Evolutionary conservation across 2,113 vertebrate genomes (phyloP), one percentile per base, ranked within the genome.

Genomic region (Pachyramphus minor): DNA sequence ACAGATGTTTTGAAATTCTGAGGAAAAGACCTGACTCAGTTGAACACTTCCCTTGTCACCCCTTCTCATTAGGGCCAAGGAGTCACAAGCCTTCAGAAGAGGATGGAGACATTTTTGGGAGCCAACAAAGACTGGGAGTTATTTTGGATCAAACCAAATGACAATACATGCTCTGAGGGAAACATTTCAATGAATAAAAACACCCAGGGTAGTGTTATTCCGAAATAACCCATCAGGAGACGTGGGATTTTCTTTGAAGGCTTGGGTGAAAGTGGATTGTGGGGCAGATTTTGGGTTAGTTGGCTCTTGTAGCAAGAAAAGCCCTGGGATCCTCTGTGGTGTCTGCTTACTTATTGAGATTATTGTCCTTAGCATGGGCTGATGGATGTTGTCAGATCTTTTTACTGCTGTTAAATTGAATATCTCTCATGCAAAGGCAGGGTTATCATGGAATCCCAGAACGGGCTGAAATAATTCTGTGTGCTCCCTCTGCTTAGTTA

Each of bases 401-500:
- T 67, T 53, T 14, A 41, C 30, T 8, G 9, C 24, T 31, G n/a
- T 11, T 39, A 2, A 6, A n/a, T 30, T 53, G 10, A 14, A 5
- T n/a, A 2, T 16, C 8, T 45, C 15, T 28, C 0, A 0, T 66
- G 45, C 45, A 33, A 37, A 41, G 44, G 3, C 14, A 17, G 47
- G 52, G 27, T 33, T 24, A 16, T 14, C 33, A 22, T 35, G n/a
- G 56, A 33, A 20, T 14, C 31, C 17, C 53, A 31, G 30, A 11
- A 31, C 21, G 14, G 71, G 25, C 20, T 37, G 28, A 62, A 62
- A 33, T 13, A 81, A 55, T 52, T 55, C 62, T 24, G 3, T 5
- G 21, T 50, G 28, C 55, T 92, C 79, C 33, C 58, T 53, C 63
- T 73, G 23, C 12, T 79, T 11, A 21, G 13, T 56, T 69, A 37